A percentile compares a stretch with the other conserved stretches of the same genome.
Conservation (phyloP, 2,888 invertebrate genomes). For the Spilarctia lutea region DNA sequence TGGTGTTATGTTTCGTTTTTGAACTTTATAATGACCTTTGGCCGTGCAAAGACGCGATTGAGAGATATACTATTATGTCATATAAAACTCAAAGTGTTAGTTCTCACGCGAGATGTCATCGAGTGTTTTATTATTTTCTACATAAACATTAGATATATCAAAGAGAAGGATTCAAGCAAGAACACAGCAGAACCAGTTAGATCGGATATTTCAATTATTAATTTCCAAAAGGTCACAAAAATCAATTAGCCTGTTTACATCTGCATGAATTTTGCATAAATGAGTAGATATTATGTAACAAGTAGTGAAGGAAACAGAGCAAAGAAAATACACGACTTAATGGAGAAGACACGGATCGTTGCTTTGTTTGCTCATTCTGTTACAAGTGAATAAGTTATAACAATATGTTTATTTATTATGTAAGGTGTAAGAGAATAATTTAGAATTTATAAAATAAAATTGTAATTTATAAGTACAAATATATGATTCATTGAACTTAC, state of each 20-base stretch:
- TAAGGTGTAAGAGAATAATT: constrained; percentile 1
- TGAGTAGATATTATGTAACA: constrained; percentile 51
- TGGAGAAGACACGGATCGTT: constrained; percentile 52
- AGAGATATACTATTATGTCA: constrained; percentile 5
- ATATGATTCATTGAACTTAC: not conserved
- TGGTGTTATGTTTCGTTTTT: constrained; percentile 16
- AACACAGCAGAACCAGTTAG: not conserved
- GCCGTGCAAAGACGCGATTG: not conserved
- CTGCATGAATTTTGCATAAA: constrained; percentile 39
- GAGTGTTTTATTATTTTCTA: not conserved
- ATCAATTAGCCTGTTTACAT: constrained; percentile 36
- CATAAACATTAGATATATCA: not conserved
- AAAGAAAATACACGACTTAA: constrained; percentile 56
- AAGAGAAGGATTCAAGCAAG: not conserved
- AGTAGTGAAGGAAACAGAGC: constrained; percentile 57
- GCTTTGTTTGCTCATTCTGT: constrained; percentile 48
- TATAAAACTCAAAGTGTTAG: not conserved
- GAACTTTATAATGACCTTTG: constrained; percentile 14
- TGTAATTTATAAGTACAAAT: not conserved
- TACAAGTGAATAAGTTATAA: constrained; percentile 38
- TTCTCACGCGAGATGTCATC: not conserved
- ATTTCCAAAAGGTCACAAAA: constrained; percentile 36
- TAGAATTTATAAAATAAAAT: not conserved
- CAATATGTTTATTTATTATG: constrained; percentile 17
- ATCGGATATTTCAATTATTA: not conserved